Base-by-base conservation (phyloP, 1,140 invertebrate species). In the Calephelis nemesis region DNA sequence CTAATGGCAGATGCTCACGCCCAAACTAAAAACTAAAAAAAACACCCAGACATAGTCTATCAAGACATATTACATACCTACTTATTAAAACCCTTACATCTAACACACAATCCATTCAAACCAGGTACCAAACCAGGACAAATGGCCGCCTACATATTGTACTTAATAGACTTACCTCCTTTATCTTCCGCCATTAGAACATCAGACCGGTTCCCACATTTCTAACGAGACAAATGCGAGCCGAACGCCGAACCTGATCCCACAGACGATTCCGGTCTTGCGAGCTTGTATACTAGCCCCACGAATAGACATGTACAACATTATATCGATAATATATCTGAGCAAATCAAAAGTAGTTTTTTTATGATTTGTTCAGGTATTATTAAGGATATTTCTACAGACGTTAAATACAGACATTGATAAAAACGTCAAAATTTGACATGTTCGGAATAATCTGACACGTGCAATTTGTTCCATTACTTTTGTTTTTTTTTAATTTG, bases 181-280 rank as follows among this genome's bases (percentile, higher is more conserved):
- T 30, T 68, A 40, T 40, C 60, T 40, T 45, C 47, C 54, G 48
- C 48, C 48, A 42, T 47, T 60, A 60, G 19, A 68, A 50, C 39
- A n/a, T 30, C 67, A 73, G 58, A 30, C 50, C 12, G 65, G 67
- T 71, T 74, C 73, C 74, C 73, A 76, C 69, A 68, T 50, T 67
- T 48, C 50, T 60, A 47, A 42, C 47, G 62, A 64, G 47, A 49
- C 58, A 52, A 49, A 70, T 65, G 62, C 30, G 64, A 50, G 48
- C 65, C 50, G 50, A 7, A 40, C 69, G 68, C 49, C 63, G 11
- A 73, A 76, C 74, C 72, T 71, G 76, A 74, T 75, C 65, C 63
- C 54, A 49, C 71, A 72, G 68, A 73, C 69, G 67, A 77, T 71
- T 73, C 75, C 73, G 74, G 72, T 68, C 74, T 63, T 65, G 50